Evolutionary conservation across 2,888 invertebrate genomes (phyloP).

Genomic region (Tipula confusa): DNA sequence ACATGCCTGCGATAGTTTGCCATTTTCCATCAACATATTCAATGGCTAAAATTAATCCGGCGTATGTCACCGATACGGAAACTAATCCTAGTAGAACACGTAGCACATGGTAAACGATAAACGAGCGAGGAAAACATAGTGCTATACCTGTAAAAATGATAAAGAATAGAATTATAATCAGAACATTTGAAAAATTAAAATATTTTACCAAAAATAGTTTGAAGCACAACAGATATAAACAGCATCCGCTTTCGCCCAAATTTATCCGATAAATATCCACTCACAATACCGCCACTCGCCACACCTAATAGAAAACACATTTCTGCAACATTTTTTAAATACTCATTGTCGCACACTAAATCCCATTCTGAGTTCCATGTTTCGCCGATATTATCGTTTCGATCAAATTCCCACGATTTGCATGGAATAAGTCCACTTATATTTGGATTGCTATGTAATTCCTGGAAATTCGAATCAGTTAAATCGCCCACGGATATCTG

Average conservation of each 20-base stretch:
- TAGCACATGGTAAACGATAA: constrained; percentile 64
- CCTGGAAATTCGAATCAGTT: constrained; percentile 38
- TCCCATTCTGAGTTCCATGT: constrained; percentile 71
- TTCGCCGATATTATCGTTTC: constrained; percentile 52
- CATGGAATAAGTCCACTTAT: constrained; percentile 44
- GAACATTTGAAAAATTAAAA: not conserved
- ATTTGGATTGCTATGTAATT: constrained; percentile 32
- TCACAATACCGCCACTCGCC: constrained; percentile 71
- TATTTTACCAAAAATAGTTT: constrained; percentile 58
- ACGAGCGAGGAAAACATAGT: constrained; percentile 67
- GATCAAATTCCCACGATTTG: constrained; percentile 59
- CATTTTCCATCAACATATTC: constrained; percentile 75
- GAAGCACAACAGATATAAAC: constrained; percentile 64
- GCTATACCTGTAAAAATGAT: constrained; percentile 49
- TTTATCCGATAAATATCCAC: constrained; percentile 74
- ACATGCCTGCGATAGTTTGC: constrained; percentile 75
- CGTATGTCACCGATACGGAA: constrained; percentile 77
- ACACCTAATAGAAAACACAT: constrained; percentile 74
- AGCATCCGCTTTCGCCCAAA: constrained; percentile 73
- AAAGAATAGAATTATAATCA: not conserved
- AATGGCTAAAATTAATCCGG: constrained; percentile 73
- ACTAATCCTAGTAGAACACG: constrained; percentile 69
- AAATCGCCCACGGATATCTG: constrained; percentile 42
- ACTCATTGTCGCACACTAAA: constrained; percentile 67
- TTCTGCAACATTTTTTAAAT: constrained; percentile 67